phyloP scores from a whole-genome alignment of 1,140 invertebrate species.

The Leptinotarsa undecemlineata region DNA sequence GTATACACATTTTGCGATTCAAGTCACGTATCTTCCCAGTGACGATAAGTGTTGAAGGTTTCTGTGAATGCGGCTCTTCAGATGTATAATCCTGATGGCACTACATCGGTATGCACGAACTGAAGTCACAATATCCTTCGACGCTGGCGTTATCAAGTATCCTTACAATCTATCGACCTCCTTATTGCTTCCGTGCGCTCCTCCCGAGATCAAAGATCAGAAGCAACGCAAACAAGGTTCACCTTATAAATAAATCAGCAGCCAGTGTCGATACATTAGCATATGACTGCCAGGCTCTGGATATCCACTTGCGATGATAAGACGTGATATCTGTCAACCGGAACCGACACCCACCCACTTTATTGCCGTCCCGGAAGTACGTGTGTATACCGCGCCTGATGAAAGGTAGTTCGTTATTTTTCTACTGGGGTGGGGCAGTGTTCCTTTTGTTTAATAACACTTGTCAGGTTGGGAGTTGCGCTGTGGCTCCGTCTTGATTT shows the following conservation, averaged over 20 bases:
- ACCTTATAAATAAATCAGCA: conserved; percentile 44
- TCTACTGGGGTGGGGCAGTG: conserved; percentile 24
- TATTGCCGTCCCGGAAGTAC: conserved; percentile 42
- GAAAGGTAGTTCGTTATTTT: conserved; percentile 46
- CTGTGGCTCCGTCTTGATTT: conserved; percentile 29
- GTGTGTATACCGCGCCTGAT: conserved; percentile 36
- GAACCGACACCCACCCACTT: conserved; percentile 43
- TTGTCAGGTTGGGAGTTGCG: conserved; percentile 25
- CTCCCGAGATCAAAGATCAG: conserved; percentile 14
- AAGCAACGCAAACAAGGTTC: conserved; percentile 28
- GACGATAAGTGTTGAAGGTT: too few species aligned
- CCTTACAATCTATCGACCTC: neutral
- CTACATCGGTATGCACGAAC: too few species aligned
- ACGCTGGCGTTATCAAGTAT: too few species aligned
- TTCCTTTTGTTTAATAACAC: conserved; percentile 38
- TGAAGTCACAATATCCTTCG: too few species aligned
- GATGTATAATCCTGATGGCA: too few species aligned
- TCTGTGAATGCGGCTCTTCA: too few species aligned
- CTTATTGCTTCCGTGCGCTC: neutral
- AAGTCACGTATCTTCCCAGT: too few species aligned
- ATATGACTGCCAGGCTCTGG: conserved; percentile 42
- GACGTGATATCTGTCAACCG: conserved; percentile 42
- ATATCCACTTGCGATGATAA: conserved; percentile 42
- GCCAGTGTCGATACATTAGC: conserved; percentile 33
- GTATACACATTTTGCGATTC: too few species aligned